Evolutionary conservation across 2,888 invertebrate species (phyloP), one percentile per base, ranked within the genome.

Genomic region (Anodontia alba): DNA sequence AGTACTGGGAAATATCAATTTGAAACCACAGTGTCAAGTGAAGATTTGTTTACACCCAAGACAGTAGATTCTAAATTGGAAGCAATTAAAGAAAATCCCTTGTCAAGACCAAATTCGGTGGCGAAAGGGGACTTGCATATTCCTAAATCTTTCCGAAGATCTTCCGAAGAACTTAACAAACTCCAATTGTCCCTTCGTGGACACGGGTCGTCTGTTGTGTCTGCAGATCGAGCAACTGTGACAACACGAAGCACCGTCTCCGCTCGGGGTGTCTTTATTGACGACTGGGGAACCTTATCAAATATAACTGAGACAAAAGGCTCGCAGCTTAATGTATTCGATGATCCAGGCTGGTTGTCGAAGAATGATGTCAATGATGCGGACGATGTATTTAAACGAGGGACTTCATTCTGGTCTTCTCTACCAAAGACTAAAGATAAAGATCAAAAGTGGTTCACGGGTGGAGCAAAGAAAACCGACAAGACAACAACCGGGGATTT

Each of bases 1-100:
- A 83, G 80, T 23, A 85, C 82, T 31, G 85, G 85, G 31, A 82
- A 82, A 68, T 85, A 62, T 33, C 62, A 62, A 29, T 85, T 75
- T 80, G 85, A 42, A 71, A 38, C 62, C 49, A 54, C 26, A 51
- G 49, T 49, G 23, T 75, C 62, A 33, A 62, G 5, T 33, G 31
- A 17, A 57, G 43, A 36, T 73, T 74, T 23, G 54, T 46, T 15
- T 51, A 76, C 68, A 42, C 54, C 46, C 67, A 78, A 8, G 23
- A 38, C 33, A 1, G n/a, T 38, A 49, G 79, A 73, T 20, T 57
- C 67, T 8, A 67, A 49, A 31, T 42, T 85, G 29, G 80, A 81
- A 17, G 69, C 83, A 26, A 85, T 85, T 42, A 72, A 62, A 23
- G 85, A 85, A 78, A 80, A 82, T 33, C 80, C 85, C 8, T 43